Percentiles rank a stretch among this genome's conserved stretches.
These are phyloP conservation scores for Coluber constrictor DNA, from an alignment of 2,797 vertebrate genomes.

Conservation along the genomic window DNA sequence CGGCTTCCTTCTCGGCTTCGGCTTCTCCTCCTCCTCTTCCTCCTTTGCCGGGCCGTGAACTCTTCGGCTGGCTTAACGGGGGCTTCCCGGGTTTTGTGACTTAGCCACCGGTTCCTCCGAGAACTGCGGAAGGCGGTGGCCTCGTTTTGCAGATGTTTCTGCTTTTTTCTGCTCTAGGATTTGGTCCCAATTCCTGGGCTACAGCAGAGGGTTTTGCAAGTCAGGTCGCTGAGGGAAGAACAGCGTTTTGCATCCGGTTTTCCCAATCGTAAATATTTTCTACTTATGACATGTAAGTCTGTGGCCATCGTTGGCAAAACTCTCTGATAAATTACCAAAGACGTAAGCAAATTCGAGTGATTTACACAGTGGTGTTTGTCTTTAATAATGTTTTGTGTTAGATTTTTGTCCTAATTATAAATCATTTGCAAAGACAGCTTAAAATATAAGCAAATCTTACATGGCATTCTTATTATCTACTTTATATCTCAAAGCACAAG, in stretches of 20 bases:
- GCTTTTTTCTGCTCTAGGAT: background rate
- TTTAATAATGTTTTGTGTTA: conserved; percentile 74
- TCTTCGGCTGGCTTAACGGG: background rate
- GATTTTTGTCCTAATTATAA: conserved; percentile 72
- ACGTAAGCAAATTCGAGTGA: conserved; percentile 58
- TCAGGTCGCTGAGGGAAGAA: conserved; percentile 34
- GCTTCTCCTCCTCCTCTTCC: too few species aligned
- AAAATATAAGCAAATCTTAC: conserved; percentile 74
- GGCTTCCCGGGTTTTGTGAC: background rate
- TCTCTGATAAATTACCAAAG: conserved; percentile 63
- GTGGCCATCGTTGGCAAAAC: conserved; percentile 58
- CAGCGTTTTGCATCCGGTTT: conserved; percentile 32
- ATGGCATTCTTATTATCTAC: conserved; percentile 72
- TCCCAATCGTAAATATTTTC: conserved; percentile 52
- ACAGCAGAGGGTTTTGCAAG: conserved; percentile 1
- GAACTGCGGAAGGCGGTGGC: background rate
- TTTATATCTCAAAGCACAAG: conserved; percentile 66
- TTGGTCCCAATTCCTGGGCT: background rate
- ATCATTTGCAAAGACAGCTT: conserved; percentile 69
- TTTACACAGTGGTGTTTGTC: conserved; percentile 63
- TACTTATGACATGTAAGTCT: conserved; percentile 53
- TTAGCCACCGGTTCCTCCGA: background rate
- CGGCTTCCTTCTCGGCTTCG: background rate
- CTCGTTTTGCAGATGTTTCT: too few species aligned
- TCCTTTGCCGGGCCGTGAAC: background rate